A percentile compares a stretch with the other conserved stretches of the same genome.
These are phyloP conservation scores for Mesembrinibis cayennensis DNA, from an alignment of 2,113 vertebrate species.

Conservation along the genomic window DNA sequence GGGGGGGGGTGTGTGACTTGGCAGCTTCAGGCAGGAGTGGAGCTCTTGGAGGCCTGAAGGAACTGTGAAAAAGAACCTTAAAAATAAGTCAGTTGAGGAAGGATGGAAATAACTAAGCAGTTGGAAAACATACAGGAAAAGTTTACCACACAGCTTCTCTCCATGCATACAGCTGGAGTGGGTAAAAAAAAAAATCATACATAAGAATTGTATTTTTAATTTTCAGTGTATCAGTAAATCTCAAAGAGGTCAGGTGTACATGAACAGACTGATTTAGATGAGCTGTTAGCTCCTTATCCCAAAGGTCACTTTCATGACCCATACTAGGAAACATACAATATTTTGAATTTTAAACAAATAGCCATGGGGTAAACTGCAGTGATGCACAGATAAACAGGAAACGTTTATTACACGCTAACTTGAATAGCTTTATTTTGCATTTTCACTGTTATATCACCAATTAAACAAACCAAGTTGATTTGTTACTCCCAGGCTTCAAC, in stretches of 20 bases:
- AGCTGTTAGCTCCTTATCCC: neutral
- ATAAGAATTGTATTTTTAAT: neutral
- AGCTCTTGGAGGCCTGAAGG: neutral
- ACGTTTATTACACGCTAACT: neutral
- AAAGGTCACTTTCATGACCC: neutral
- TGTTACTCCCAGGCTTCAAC: neutral
- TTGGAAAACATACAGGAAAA: neutral
- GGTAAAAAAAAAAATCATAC: neutral
- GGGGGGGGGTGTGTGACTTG: neutral
- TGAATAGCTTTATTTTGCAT: neutral
- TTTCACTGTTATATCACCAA: neutral
- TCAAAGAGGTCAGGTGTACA: neutral
- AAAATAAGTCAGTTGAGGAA: slow-evolving; percentile 1
- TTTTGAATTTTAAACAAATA: neutral
- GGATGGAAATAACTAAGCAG: neutral
- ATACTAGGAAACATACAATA: neutral
- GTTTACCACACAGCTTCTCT: neutral
- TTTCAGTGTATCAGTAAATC: neutral
- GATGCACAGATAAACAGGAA: neutral
- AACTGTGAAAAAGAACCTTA: neutral
- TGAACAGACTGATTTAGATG: neutral
- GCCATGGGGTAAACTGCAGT: neutral
- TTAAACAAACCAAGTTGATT: neutral
- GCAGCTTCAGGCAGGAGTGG: slow-evolving; percentile 20
- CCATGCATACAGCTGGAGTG: neutral